phyloP scores from a whole-genome alignment of 2,888 invertebrate genomes.

The Lamproptera curius region DNA sequence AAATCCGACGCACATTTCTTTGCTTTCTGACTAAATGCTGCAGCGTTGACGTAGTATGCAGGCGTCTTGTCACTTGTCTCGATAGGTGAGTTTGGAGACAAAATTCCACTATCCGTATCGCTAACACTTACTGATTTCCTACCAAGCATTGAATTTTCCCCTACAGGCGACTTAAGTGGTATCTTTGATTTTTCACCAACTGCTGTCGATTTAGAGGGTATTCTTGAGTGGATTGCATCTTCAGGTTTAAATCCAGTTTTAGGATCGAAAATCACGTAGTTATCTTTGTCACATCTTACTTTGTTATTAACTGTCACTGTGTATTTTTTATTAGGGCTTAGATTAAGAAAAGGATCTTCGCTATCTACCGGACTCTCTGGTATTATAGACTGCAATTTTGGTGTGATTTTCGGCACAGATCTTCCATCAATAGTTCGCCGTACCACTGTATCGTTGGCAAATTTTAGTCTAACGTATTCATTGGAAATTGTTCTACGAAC shows the following conservation, averaged over 20 bases:
- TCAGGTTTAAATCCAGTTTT: slow-evolving; percentile 64
- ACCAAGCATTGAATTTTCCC: slow-evolving; percentile 47
- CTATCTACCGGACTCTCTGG: slow-evolving; percentile 71
- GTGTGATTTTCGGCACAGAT: slow-evolving; percentile 67
- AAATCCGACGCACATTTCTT: slow-evolving; percentile 51
- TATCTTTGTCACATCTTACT: slow-evolving; percentile 74
- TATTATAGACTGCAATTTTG: slow-evolving; percentile 73
- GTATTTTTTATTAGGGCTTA: slow-evolving; percentile 75
- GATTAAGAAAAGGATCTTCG: slow-evolving; percentile 67
- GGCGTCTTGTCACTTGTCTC: slow-evolving; percentile 62
- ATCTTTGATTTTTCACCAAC: slow-evolving; percentile 50
- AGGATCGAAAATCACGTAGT: slow-evolving; percentile 74
- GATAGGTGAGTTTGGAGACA: slow-evolving; percentile 80
- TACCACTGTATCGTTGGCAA: slow-evolving; percentile 64
- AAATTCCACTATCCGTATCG: slow-evolving; percentile 81
- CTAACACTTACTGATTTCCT: slow-evolving; percentile 71
- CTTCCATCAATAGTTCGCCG: slow-evolving; percentile 66
- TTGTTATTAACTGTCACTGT: slow-evolving; percentile 72
- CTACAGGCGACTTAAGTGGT: slow-evolving; percentile 50
- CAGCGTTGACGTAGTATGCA: slow-evolving; percentile 61
- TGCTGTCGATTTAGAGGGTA: slow-evolving; percentile 38
- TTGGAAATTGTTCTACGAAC: slow-evolving; percentile 71
- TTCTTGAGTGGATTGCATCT: slow-evolving; percentile 43
- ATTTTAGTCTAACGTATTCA: slow-evolving; percentile 69
- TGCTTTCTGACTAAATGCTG: slow-evolving; percentile 56